Conservation (phyloP, 2,113 vertebrate genomes). For the Haemorhous mexicanus region DNA sequence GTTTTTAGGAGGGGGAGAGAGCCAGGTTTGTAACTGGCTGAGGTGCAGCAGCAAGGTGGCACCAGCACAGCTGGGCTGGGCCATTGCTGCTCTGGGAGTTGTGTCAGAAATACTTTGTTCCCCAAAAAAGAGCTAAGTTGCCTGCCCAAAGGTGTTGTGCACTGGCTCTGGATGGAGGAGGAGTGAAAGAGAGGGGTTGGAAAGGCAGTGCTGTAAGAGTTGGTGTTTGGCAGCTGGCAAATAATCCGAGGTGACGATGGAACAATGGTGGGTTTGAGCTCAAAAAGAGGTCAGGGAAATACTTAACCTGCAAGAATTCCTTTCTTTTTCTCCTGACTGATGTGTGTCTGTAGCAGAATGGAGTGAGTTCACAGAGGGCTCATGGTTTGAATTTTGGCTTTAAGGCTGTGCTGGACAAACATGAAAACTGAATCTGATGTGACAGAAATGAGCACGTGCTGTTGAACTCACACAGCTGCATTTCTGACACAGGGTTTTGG, state of each 20-base stretch:
- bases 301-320: neutral
- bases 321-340: neutral
- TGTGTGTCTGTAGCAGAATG: neutral
- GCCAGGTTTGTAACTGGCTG: accelerated
- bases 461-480: neutral
- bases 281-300: neutral
- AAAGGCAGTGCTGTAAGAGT: neutral
- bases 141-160: neutral
- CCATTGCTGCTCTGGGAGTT: neutral
- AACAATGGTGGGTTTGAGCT: neutral
- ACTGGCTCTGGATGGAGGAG: neutral
- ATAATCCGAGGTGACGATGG: neutral
- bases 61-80: neutral
- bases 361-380: neutral
- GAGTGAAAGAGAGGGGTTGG: neutral
- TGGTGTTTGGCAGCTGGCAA: neutral
- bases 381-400: neutral
- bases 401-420: neutral
- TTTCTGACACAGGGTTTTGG: accelerated
- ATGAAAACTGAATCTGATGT: neutral
- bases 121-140: neutral
- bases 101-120: neutral
- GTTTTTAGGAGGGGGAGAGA: neutral
- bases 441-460: accelerated
- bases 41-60: too few relatives aligned